A percentile compares a stretch with the other conserved stretches of the same genome.
These are phyloP conservation scores for Gambusia yucatana DNA, from an alignment of 2,797 vertebrate species.

Conservation along the genomic window DNA sequence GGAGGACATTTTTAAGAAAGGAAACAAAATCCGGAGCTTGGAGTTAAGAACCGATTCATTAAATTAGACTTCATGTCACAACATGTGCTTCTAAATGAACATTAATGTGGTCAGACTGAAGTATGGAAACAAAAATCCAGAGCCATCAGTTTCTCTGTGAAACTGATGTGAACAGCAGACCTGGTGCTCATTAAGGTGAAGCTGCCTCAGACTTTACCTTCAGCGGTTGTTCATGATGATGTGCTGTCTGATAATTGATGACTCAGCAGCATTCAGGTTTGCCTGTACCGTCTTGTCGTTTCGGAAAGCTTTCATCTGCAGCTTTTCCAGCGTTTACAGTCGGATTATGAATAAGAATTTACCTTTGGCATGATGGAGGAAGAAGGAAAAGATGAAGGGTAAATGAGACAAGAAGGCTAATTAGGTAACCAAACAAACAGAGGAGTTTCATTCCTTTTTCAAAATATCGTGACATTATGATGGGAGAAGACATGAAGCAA, in stretches of 20 bases:
- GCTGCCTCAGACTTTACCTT: background rate
- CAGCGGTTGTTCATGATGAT: background rate
- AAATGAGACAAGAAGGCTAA: background rate
- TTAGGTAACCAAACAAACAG: background rate
- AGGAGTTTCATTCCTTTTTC: background rate
- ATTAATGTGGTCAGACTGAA: background rate
- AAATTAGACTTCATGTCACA: slow-evolving; percentile 1
- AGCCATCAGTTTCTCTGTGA: background rate
- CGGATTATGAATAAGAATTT: slow-evolving; percentile 51
- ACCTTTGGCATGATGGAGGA: background rate
- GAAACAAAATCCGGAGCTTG: background rate
- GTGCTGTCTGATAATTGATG: slow-evolving; percentile 39
- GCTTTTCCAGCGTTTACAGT: slow-evolving; percentile 40
- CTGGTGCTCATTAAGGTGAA: slow-evolving; percentile 2
- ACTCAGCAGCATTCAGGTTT: slow-evolving; percentile 53
- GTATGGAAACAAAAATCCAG: background rate
- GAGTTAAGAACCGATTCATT: background rate
- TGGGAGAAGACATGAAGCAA: background rate
- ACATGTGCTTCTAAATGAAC: background rate
- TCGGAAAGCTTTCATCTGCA: slow-evolving; percentile 42
- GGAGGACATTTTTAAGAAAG: background rate
- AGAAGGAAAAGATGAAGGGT: background rate
- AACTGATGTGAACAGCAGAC: background rate
- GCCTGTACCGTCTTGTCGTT: slow-evolving; percentile 62
- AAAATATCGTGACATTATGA: background rate